These are phyloP conservation scores for Anoura caudifer DNA, from an alignment of 2,113 vertebrate genomes.

Conservation along the genomic window DNA sequence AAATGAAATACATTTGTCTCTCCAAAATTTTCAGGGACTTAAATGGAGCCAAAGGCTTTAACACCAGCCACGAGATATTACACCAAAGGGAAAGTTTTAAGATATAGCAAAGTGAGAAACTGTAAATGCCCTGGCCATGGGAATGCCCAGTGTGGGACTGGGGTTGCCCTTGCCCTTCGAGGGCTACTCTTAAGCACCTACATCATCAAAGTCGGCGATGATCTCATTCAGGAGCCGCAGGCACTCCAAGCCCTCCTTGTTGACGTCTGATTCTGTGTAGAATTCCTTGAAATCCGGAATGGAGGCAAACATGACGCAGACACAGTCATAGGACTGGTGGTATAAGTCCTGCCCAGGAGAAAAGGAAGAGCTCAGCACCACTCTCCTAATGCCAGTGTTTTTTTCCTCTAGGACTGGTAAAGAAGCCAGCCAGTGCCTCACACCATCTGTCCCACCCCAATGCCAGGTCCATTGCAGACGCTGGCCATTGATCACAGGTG, in stretches of 20 bases:
- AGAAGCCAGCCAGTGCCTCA: fast-evolving
- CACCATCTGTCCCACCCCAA: fast-evolving
- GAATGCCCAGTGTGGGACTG: fast-evolving
- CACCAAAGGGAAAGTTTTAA: background rate
- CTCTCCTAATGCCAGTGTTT: background rate
- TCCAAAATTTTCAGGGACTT: background rate
- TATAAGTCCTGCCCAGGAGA: constrained; percentile 89
- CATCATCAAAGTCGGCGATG: constrained; percentile 98
- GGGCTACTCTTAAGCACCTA: constrained; percentile 72
- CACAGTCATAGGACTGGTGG: constrained; percentile 97
- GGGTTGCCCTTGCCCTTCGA: background rate
- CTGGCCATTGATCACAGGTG: background rate
- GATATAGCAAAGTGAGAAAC: fast-evolving
- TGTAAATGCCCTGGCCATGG: background rate
- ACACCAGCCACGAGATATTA: background rate
- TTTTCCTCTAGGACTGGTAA: fast-evolving
- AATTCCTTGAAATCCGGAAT: constrained; percentile 99
- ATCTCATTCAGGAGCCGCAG: constrained; percentile 97
- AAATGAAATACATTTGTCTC: background rate
- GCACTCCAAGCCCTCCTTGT: constrained; percentile 98
- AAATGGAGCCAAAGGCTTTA: background rate
- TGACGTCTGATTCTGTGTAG: constrained; percentile 98
- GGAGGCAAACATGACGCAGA: constrained; percentile 98
- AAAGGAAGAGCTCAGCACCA: constrained; percentile 43
- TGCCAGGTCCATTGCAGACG: no score